These are phyloP conservation scores for Bimastos eiseni DNA, from an alignment of 2,888 invertebrate species.

Conservation along the genomic window DNA sequence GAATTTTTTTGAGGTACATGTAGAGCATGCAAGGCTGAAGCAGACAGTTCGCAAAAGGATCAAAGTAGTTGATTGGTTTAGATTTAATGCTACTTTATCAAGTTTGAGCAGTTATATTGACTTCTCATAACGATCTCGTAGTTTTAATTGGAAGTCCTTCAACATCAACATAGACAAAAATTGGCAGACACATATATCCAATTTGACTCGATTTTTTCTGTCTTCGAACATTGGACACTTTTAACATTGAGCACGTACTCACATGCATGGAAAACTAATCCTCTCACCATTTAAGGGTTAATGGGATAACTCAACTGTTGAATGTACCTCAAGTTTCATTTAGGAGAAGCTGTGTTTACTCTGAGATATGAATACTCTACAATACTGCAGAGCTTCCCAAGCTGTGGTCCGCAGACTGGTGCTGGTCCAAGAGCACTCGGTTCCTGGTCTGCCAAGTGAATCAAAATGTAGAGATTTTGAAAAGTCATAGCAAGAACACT, in stretches of 20 bases:
- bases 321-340: neutral
- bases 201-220: neutral
- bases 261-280: too few species aligned
- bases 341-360: neutral
- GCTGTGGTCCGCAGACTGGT: too few species aligned
- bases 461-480: too few species aligned
- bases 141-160: neutral
- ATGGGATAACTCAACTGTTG: neutral
- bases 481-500: too few species aligned
- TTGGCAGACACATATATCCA: neutral
- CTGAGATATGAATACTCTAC: neutral
- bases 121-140: neutral
- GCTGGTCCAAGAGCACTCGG: too few species aligned
- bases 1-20: too few species aligned
- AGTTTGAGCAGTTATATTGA: neutral
- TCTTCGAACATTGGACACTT: neutral
- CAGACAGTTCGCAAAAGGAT: neutral
- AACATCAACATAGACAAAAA: neutral
- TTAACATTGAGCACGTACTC: neutral
- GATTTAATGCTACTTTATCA: neutral
- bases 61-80: neutral
- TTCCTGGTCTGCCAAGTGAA: too few species aligned
- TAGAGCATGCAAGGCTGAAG: neutral
- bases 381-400: too few species aligned
- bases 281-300: too few species aligned